Evolutionary conservation across 2,888 invertebrate species (phyloP).

Genomic region (Cheilosia vulpina): DNA sequence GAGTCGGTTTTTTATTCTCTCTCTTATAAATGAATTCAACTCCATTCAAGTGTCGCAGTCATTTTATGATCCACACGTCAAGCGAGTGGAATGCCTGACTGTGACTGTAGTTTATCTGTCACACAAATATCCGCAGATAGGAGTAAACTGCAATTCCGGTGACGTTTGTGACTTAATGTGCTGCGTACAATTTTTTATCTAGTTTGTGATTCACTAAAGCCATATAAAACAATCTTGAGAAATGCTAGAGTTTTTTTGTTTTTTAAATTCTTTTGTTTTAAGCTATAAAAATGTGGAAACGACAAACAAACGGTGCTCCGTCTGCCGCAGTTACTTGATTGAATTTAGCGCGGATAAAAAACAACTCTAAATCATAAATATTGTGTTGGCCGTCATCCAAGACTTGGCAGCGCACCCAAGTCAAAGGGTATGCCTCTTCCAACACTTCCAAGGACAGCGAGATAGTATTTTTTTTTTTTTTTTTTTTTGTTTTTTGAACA

Average conservation of each 20-base stretch:
- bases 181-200: neutral
- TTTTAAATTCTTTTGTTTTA: no score
- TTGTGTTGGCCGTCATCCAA: constrained; percentile 63
- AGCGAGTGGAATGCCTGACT: constrained; percentile 16
- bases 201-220: constrained; percentile 17
- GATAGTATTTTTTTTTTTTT: no score
- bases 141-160: no score
- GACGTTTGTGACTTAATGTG: no score
- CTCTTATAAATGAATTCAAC: neutral
- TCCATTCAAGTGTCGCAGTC: constrained; percentile 15
- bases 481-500: constrained; percentile 18
- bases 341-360: constrained; percentile 18
- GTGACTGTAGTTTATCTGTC: constrained; percentile 12
- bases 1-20: neutral
- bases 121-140: neutral
- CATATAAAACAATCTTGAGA: constrained; percentile 8
- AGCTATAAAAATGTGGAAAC: no score
- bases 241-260: no score
- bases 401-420: constrained; percentile 44
- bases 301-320: no score
- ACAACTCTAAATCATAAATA: constrained; percentile 35
- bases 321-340: constrained; percentile 35
- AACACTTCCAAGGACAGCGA: constrained; percentile 55
- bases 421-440: constrained; percentile 49
- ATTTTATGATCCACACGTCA: constrained; percentile 2